Evolutionary conservation across 1,140 invertebrate genomes (phyloP), one percentile per base, ranked within the genome.

Genomic region (Nasonia longicornis): DNA sequence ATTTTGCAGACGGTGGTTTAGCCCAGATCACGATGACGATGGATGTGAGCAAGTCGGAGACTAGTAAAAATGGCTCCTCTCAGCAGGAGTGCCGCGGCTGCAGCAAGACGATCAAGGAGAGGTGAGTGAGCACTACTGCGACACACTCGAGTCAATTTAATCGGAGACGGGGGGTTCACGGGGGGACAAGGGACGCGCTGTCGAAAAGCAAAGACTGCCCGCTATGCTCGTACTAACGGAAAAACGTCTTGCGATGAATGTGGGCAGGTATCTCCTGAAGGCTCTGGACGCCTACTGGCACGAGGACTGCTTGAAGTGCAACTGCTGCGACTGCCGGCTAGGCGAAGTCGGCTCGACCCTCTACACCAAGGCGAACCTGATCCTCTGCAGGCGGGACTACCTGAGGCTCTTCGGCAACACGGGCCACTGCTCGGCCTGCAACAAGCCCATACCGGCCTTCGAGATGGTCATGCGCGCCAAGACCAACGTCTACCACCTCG

Each of bases 401-500:
- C 94, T 99, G 86, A 98, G 98, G 97, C 92, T 97, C 85, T 97
- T 97, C 87, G 96, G 96, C 52, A 96, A 95, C 85, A 96, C 95
- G n/a, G 96, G 96, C 48, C 96, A 97, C 89, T 99, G 98, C 92
- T 96, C 97, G 48, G 97, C 97, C 22, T 98, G 96, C 91, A 96
- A 96, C 89, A 98, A 99, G 92, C 96, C 97, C 86, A 99, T 99
- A 89, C 98, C 98, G 6, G 97, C 98, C 67, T 99, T 98, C 89
- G 98, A 99, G 91, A 98, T 99, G 97, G 98, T 99, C 80, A 99
- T 99, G 98, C 93, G 97, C 85, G 98, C 98, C 20, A 95, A 96
- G 88, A 96, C 94, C 87, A 98, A 99, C 89, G 98, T 99, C 64
- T 99, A 99, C 89, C 98, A 99, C 90, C 92, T 99, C 83, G 98